Evolutionary conservation across 1,140 invertebrate species (phyloP), one percentile per base, ranked within the genome.

Genomic region (Antheraea mylitta): DNA sequence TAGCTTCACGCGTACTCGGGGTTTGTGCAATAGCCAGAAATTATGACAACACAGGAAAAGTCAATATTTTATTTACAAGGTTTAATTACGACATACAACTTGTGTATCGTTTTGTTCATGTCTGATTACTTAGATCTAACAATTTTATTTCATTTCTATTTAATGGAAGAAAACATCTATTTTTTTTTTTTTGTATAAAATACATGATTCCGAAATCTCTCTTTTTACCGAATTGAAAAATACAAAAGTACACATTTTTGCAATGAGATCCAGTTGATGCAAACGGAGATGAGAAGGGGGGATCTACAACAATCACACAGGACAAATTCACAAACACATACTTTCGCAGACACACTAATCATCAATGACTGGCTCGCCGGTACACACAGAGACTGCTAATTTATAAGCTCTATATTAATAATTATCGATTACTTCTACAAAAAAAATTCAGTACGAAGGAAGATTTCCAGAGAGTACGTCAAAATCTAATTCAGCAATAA

Each of bases 51-150:
- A 53, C 45, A n/a, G 16, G 45, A 53, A 86, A 83, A 85, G 80
- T 84, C 86, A 87, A 86, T 77, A 82, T 87, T 65, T 91, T 90
- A 91, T 91, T 91, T 91, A 91, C 89, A 91, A 74, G 87, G 82
- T 86, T 87, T 85, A 84, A 83, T 87, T 87, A 71, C 36, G 86
- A 89, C 82, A 88, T 87, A 91, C 76, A 85, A 74, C 67, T 75
- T 71, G 83, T 90, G 88, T 86, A 89, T 90, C 87, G 81, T 71
- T 53, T 91, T 91, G 89, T 91, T 91, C 89, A 89, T 89, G 87
- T 87, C 85, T 71, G 80, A 86, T 81, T 71, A 83, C 86, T 90
- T 91, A 90, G 11, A 71, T 80, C 86, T 87, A 76, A 78, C 66
- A 78, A 71, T 72, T 74, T 71, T 88, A 87, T 82, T 87, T 89